A percentile compares a stretch with the other conserved stretches of the same genome.
phyloP scores from a whole-genome alignment of 2,888 invertebrate species.

The Acleris literana region DNA sequence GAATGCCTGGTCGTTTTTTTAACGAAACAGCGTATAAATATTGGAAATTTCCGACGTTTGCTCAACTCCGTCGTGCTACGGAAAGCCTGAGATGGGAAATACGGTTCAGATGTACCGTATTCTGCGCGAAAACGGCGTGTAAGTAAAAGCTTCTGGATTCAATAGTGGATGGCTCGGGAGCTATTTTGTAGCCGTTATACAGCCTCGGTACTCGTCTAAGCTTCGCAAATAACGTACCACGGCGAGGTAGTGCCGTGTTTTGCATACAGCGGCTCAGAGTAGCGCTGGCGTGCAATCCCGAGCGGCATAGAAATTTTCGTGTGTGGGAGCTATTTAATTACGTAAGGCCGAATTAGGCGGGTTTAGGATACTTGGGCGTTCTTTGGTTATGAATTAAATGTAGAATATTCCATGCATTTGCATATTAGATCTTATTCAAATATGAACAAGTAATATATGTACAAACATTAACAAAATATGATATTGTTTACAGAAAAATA shows the following conservation, averaged over 20 bases:
- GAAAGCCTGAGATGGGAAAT: conserved; percentile 6
- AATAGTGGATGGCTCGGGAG: conserved; percentile 12
- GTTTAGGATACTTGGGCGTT: neutral
- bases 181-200: conserved; percentile 13
- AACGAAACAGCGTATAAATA: conserved; percentile 17
- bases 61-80: neutral
- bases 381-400: conserved; percentile 11
- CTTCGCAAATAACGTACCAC: conserved; percentile 4
- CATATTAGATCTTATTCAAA: neutral
- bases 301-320: conserved; percentile 13
- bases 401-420: neutral
- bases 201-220: conserved; percentile 7
- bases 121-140: neutral
- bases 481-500: neutral
- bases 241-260: conserved; percentile 5
- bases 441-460: neutral
- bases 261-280: neutral
- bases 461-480: neutral
- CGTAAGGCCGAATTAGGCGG: conserved; percentile 13
- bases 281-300: conserved; percentile 11
- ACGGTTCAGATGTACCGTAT: neutral
- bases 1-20: conserved; percentile 15
- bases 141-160: conserved; percentile 14
- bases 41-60: conserved; percentile 10
- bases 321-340: conserved; percentile 12